Conservation (phyloP, 2,113 vertebrate species). For the Ceratotherium simum region DNA sequence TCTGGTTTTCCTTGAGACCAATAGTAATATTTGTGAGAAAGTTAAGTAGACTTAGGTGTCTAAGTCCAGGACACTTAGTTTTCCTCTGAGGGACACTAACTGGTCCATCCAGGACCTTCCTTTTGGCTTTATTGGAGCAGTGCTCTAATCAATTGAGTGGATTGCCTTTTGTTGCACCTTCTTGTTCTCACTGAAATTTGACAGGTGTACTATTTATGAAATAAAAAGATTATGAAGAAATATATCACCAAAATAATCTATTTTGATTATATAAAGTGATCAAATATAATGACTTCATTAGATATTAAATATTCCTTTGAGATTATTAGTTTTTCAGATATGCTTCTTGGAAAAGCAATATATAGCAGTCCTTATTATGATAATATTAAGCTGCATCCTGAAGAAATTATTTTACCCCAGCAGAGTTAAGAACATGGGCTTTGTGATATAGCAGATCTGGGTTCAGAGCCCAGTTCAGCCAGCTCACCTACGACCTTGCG, state of each 20-base stretch:
- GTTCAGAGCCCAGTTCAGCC: slow-evolving; percentile 54
- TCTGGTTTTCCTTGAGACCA: neutral
- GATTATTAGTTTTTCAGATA: neutral
- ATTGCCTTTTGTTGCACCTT: neutral
- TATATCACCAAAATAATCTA: neutral
- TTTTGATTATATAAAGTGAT: slow-evolving; percentile 3
- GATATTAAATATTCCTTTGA: slow-evolving; percentile 23
- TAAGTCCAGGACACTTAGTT: neutral
- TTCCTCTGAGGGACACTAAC: neutral
- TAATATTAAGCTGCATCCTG: neutral
- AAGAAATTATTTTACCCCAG: slow-evolving; percentile 50
- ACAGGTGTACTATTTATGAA: neutral
- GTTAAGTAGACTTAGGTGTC: neutral
- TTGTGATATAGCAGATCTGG: slow-evolving; percentile 40
- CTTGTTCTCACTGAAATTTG: neutral
- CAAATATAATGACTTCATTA: neutral
- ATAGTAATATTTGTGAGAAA: neutral
- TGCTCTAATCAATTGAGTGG: neutral
- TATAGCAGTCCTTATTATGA: neutral
- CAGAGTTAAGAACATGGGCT: slow-evolving; percentile 57
- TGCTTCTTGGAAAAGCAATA: neutral
- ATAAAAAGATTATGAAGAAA: neutral
- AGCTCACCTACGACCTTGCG: neutral
- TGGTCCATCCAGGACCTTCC: neutral
- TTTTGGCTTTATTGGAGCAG: neutral